Evolutionary conservation across 2,113 vertebrate genomes (phyloP), one percentile per base, ranked within the genome.

Genomic region (Rhinichthys klamathensis): DNA sequence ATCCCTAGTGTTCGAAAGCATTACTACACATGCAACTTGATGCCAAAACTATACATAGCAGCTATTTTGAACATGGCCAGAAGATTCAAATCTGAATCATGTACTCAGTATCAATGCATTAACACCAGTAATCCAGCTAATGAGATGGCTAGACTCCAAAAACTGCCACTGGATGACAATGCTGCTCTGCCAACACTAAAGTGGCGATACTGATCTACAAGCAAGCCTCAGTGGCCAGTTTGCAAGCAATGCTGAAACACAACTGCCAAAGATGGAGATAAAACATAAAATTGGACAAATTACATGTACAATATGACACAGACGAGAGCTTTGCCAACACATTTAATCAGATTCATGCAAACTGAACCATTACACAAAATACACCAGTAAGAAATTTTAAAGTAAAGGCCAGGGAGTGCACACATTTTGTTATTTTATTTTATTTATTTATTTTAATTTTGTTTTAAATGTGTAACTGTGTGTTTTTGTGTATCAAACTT

Each of bases 141-240:
- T 54, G 15, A n/a, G 27, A 70, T 23, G 67, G 32, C 87, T 70
- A 56, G 80, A 83, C 87, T 85, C 75, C 67, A 46, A 25, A 60
- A 70, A 44, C 84, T 82, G 41, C 46, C 77, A 13, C 41, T 11
- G 18, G 61, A 23, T 32, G 38, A 32, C 63, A 67, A 32, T 67
- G 15, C 13, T 16, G 13, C 63, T 30, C 63, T 32, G 63, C 63
- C 25, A 25, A 46, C n/a, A 8, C 41, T 46, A 49, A n/a, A 74
- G 13, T 46, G 44, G 25, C 6, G n/a, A 74, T 46, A 74, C 44
- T 27, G 13, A 27, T 74, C 44, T 46, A 49, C 72, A 74, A 73
- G 69, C 23, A 44, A 73, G 8, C 44, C 21, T 74, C 72, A 15
- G 1, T 74, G 72, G 23, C 12, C 23, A 8, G 16, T 18, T 67